Base-by-base conservation (phyloP, 2,888 invertebrate species). In the Synanthedon andrenaeformis region DNA sequence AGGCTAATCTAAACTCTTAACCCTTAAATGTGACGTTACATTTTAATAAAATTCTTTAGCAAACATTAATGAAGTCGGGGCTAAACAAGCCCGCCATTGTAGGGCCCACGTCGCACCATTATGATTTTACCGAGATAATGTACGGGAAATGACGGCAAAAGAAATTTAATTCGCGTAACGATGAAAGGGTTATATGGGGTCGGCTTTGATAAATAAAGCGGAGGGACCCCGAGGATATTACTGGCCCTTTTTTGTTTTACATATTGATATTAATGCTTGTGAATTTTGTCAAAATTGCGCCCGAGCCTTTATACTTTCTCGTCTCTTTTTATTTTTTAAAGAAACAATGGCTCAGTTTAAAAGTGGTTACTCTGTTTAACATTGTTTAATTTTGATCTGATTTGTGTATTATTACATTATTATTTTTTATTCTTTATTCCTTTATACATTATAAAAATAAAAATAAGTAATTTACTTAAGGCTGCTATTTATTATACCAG, bases 141-240 rank as follows among this genome's bases (percentile, higher is more conserved):
- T 72, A 85, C 84, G 86, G 87, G 87, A 87, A 87, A 86, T 87
- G 86, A 87, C 86, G 84, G 82, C 74, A 86, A 86, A 86, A 86
- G 86, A 87, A 86, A 86, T 87, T 86, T 85, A 86, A 87, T 86
- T 86, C 85, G 79, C 82, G 78, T 78, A 83, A 77, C 85, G 82
- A 80, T 82, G 85, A 86, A 87, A 86, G 86, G 87, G 87, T 87
- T 86, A 81, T 70, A 62, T 65, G 70, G 79, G 82, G 82, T 79
- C 81, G 79, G 80, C 79, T 77, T 76, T 82, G 80, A 82, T 83
- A 84, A 84, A 84, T 82, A 82, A 79, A 77, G 74, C 74, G 70
- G 73, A 69, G 74, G 80, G 72, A 76, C 76, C 82, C 76, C 76
- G 61, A 70, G 74, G 84, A 81, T 82, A 80, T 82, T 81, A 75